Base-by-base conservation (phyloP, 2,113 vertebrate species). In the Lagopus muta region DNA sequence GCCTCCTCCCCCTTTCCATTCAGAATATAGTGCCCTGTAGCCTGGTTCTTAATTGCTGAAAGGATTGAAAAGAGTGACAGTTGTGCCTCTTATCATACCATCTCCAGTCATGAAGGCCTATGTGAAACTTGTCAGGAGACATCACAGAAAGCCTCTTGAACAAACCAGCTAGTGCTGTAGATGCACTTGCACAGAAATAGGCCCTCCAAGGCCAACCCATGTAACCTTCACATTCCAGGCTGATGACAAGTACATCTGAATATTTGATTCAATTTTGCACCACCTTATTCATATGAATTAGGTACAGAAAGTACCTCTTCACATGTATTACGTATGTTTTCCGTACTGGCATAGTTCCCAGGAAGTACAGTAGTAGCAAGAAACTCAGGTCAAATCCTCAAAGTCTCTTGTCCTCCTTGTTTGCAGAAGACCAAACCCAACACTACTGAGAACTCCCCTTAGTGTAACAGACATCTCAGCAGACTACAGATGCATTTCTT, bases 1-100 rank as follows among this genome's bases (percentile, higher is more conserved):
- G 98, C 97, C 79, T 99, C 98, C 71, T 99, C 99, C 50, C 99
- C 98, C 96, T 99, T 99, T 40, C 99, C 98, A 0, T 99, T 99
- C 78, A 99, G 98, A 66, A 99, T 98, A 70, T 99, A 99, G 94
- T 99, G 99, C 43, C 99, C 99, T 2, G 99, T 99, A 2, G 99
- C 99, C 93, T 99, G 99, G 97, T 99, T 99, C 98, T 99, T 99
- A 96, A 99, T 98, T 10, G 99, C 99, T 99, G 97, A n/a, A 91
- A 83, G 74, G 82, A 90, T 43, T 3, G 87, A 94, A 86, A 96
- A 58, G 40, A 94, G 66, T 28, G 70, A 72, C 60, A 10, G 8
- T 72, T 1, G 54, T 64, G 91, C 42, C 88, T 78, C 62, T 90
- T 27, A 9, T 54, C 62, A 10, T 17, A 48, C 10, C 32, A 13